Percentiles rank a stretch among this genome's conserved stretches.
Evolutionary conservation across 2,888 invertebrate species (phyloP).

Genomic region (Meiosimyza platycephala): DNA sequence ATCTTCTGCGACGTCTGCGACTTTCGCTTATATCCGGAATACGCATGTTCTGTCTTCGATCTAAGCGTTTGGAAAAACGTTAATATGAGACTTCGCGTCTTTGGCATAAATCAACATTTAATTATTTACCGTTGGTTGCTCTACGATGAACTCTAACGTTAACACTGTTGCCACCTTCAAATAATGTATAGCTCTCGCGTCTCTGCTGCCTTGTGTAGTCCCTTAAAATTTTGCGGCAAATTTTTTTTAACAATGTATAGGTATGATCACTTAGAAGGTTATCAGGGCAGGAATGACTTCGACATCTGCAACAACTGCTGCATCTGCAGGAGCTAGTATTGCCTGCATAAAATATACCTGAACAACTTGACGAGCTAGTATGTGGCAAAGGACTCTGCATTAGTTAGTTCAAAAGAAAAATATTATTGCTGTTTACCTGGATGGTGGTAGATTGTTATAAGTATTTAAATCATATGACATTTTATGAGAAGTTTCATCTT

Average conservation of each 20-base stretch:
- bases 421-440: slow-evolving; percentile 45
- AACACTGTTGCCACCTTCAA: slow-evolving; percentile 58
- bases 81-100: not conserved
- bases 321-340: slow-evolving; percentile 44
- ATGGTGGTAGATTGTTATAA: slow-evolving; percentile 43
- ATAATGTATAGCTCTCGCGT: slow-evolving; percentile 55
- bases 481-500: slow-evolving; percentile 41
- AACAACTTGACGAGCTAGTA: slow-evolving; percentile 52
- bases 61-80: no score
- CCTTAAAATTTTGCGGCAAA: slow-evolving; percentile 58
- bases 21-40: no score
- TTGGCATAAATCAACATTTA: not conserved
- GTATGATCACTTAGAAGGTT: slow-evolving; percentile 49
- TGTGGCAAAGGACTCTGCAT: not conserved
- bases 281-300: slow-evolving; percentile 37
- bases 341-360: slow-evolving; percentile 47
- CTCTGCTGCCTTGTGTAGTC: slow-evolving; percentile 51
- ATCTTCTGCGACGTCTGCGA: no score
- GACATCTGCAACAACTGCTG: slow-evolving; percentile 46
- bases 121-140: slow-evolving; percentile 8
- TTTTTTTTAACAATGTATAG: slow-evolving; percentile 54
- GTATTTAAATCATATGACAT: slow-evolving; percentile 51
- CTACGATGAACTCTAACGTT: slow-evolving; percentile 46
- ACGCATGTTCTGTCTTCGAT: no score
- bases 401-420: not conserved